phyloP scores from a whole-genome alignment of 2,888 invertebrate species.

The Cyclophora punctaria region DNA sequence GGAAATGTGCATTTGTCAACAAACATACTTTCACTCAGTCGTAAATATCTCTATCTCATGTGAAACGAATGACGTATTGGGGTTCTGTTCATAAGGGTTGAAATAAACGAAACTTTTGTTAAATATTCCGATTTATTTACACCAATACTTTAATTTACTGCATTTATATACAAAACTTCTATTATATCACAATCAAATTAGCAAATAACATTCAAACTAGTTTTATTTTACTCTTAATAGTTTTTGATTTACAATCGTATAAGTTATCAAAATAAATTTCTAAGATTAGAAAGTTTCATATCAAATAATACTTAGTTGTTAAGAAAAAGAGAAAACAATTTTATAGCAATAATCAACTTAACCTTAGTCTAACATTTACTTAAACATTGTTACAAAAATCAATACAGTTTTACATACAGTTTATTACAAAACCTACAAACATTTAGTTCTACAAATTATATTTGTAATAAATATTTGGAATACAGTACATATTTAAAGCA shows the following conservation, averaged over 20 bases:
- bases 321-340: no score
- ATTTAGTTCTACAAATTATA: conserved; percentile 2
- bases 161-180: conserved; percentile 58
- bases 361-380: no score
- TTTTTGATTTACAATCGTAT: conserved; percentile 37
- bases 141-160: conserved; percentile 47
- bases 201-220: conserved; percentile 41
- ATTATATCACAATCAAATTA: conserved; percentile 66
- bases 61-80: neutral
- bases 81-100: neutral
- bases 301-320: no score
- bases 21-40: neutral
- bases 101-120: conserved; percentile 22
- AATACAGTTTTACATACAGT: conserved; percentile 2
- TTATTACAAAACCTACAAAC: conserved; percentile 14
- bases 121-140: conserved; percentile 49
- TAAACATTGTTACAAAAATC: no score
- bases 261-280: conserved; percentile 22
- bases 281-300: neutral
- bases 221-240: conserved; percentile 43
- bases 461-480: neutral
- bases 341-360: no score
- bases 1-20: neutral
- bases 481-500: neutral
- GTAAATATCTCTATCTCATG: neutral